Base-by-base conservation (phyloP, 1,140 invertebrate species). In the Drosophila subpulchrella region DNA sequence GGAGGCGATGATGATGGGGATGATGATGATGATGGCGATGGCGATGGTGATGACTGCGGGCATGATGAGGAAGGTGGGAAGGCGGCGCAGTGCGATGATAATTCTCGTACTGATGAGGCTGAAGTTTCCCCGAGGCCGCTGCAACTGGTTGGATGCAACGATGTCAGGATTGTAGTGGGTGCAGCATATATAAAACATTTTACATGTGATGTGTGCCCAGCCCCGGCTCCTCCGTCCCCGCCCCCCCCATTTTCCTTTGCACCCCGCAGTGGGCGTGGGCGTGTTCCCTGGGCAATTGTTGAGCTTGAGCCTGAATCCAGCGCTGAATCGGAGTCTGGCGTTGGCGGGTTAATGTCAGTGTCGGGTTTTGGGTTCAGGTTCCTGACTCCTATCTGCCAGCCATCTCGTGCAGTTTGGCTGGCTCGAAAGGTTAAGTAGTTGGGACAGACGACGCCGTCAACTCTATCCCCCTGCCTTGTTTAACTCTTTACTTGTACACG, bases 371-470 rank as follows among this genome's bases (percentile, higher is more conserved):
- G 50, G 41, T 61, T 58, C 68, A 71, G 50, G 67, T 56, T 47
- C 50, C 50, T 38, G 68, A 36, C 67, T 71, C 53, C 51, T 71
- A 71, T 71, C 67, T 58, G 65, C 20, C 51, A 44, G 50, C 41
- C 67, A 70, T 57, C 66, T 58, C 51, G 27, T 39, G 67, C 53
- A 57, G 67, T 70, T 70, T 15, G 41, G 65, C 30, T 71, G 20
- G 75, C 66, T 74, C 65, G 62, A 85, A 83, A 88, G 84, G 83
- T 88, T 88, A 88, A 89, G 84, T 89, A 89, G 82, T 86, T 86
- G 66, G 58, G 70, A 59, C 56, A 74, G 73, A 75, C 65, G 53
- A 24, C 54, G 53, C 41, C 60, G 54, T 41, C 59, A 38, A 24
- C 51, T 58, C 39, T 27, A 11, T 17, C 12, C 47, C 27, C 20